Conservation (phyloP, 1,140 invertebrate genomes). For the Proctacanthus coquilletti region DNA sequence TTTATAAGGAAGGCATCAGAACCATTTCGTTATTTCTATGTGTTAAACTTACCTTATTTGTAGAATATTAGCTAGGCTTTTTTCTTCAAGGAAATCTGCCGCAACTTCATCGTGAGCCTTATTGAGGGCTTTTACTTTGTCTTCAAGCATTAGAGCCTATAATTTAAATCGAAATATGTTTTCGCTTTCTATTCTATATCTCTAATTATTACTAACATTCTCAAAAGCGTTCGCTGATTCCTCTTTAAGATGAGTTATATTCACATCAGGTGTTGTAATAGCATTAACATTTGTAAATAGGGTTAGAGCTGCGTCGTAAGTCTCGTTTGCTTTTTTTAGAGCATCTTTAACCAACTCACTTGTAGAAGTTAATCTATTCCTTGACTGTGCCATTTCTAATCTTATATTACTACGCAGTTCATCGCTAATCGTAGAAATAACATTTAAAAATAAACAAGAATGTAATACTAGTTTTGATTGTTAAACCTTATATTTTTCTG, state of each 20-base stretch:
- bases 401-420: conserved; percentile 41
- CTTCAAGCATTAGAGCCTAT: conserved; percentile 16
- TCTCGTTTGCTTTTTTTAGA: conserved; percentile 49
- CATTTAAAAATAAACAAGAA: conserved; percentile 6
- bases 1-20: neutral
- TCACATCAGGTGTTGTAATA: conserved; percentile 54
- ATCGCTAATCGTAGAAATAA: conserved; percentile 33
- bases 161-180: conserved; percentile 13
- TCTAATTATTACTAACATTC: conserved; percentile 32
- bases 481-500: conserved; percentile 57
- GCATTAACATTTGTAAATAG: conserved; percentile 61
- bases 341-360: conserved; percentile 54
- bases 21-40: conserved; percentile 13
- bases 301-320: conserved; percentile 63
- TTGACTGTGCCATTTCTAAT: conserved; percentile 38
- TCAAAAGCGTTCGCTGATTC: conserved; percentile 44
- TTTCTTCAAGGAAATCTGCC: conserved; percentile 30
- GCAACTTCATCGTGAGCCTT: conserved; percentile 20
- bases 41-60: conserved; percentile 45
- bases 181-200: conserved; percentile 22
- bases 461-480: conserved; percentile 6
- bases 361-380: conserved; percentile 50
- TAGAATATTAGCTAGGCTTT: conserved; percentile 47
- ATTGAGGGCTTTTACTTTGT: conserved; percentile 16
- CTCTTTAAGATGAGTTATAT: conserved; percentile 49